These are phyloP conservation scores for Darwinula stevensoni DNA, from an alignment of 2,888 invertebrate genomes.

Conservation along the genomic window DNA sequence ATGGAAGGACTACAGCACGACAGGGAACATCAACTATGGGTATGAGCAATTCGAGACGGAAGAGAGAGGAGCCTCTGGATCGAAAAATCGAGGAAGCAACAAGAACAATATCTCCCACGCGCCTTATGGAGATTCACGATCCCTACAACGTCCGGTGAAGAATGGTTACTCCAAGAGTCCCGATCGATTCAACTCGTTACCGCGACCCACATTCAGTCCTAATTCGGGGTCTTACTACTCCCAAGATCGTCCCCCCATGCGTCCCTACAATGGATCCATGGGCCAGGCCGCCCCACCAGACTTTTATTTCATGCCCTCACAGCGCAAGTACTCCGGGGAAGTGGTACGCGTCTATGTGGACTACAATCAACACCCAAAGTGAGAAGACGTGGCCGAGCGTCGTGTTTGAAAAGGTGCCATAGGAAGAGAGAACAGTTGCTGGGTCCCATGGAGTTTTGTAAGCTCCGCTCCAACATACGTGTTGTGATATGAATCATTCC, in stretches of 20 bases:
- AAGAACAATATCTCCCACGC: constrained; percentile 14
- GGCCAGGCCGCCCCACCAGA: constrained; percentile 24
- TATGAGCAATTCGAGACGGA: constrained; percentile 43
- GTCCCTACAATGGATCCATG: not conserved
- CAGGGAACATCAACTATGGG: constrained; percentile 57
- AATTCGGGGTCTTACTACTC: not conserved
- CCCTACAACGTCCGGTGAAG: constrained; percentile 30
- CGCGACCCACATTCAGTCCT: constrained; percentile 13
- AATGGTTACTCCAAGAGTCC: constrained; percentile 7
- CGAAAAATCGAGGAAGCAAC: constrained; percentile 4
- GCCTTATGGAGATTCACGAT: constrained; percentile 24
- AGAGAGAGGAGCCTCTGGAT: constrained; percentile 9
- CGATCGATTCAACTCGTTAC: constrained; percentile 10
- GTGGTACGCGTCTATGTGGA: constrained; percentile 54
- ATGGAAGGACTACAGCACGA: constrained; percentile 53
- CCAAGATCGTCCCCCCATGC: not conserved
- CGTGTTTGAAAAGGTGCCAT: too few species aligned
- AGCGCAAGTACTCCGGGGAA: constrained; percentile 73
- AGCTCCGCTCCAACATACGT: too few species aligned
- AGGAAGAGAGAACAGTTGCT: too few species aligned
- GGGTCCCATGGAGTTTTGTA: too few species aligned
- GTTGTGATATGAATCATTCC: too few species aligned
- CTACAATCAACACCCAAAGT: constrained; percentile 26
- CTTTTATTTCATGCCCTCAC: constrained; percentile 85
- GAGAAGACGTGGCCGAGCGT: not conserved